A percentile compares a stretch with the other conserved stretches of the same genome.
These are phyloP conservation scores for Coleophora flavipennella DNA, from an alignment of 2,888 invertebrate genomes.

Conservation along the genomic window DNA sequence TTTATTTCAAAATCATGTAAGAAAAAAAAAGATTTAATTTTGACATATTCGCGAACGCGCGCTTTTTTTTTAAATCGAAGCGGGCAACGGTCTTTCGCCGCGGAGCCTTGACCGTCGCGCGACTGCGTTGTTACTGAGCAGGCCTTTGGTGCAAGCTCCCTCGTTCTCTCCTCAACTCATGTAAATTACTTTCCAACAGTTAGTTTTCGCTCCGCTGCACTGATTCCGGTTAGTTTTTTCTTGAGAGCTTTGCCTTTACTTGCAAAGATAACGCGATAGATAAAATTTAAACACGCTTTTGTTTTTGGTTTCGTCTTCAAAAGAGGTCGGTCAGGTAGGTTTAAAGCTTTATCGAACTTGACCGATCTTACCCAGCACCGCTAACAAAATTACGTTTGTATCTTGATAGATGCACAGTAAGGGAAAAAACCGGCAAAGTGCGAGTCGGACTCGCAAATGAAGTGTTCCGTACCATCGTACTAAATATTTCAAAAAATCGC, in stretches of 20 bases:
- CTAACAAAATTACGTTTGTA: too few relatives aligned
- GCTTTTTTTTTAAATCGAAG: slow-evolving; percentile 32
- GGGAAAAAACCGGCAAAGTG: too few relatives aligned
- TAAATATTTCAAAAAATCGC: too few relatives aligned
- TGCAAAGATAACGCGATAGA: slow-evolving; percentile 6
- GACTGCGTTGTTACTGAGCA: slow-evolving; percentile 58
- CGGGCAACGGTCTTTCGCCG: slow-evolving; percentile 36
- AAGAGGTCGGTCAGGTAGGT: neutral
- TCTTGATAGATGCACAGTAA: too few relatives aligned
- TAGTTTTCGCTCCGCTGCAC: slow-evolving; percentile 66
- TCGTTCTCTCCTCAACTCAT: slow-evolving; percentile 41
- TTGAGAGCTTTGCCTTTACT: slow-evolving; percentile 5
- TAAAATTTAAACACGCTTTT: slow-evolving; percentile 5
- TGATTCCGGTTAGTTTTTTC: slow-evolving; percentile 40
- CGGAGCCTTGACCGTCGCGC: slow-evolving; percentile 64
- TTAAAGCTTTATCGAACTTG: neutral
- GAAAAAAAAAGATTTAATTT: slow-evolving; percentile 28
- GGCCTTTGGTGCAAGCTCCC: slow-evolving; percentile 35
- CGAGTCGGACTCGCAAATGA: too few relatives aligned
- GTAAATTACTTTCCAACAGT: slow-evolving; percentile 67
- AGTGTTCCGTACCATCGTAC: too few relatives aligned
- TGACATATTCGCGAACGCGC: slow-evolving; percentile 57
- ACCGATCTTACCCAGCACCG: too few relatives aligned
- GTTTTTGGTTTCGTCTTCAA: slow-evolving; percentile 1
- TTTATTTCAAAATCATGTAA: too few relatives aligned